Conservation (phyloP, 1,140 invertebrate species). For the Linepithema humile region DNA sequence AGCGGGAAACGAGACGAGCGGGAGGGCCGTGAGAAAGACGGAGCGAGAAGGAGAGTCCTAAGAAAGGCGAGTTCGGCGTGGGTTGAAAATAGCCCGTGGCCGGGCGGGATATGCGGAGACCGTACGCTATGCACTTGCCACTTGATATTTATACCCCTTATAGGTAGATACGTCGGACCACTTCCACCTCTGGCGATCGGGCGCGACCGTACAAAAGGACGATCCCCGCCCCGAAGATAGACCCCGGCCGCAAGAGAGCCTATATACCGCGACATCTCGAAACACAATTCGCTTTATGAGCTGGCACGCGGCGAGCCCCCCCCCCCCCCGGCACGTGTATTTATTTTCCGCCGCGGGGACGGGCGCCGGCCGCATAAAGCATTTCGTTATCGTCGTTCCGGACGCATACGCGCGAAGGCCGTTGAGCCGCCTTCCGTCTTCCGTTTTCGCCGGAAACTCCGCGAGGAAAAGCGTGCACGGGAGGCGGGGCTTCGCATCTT, state of each 20-base stretch:
- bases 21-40: not conserved
- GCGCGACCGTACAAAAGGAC: slow-evolving; percentile 7
- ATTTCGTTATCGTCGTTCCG: slow-evolving; percentile 36
- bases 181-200: slow-evolving; percentile 20
- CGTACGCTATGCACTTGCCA: slow-evolving; percentile 77
- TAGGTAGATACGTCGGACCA: slow-evolving; percentile 61
- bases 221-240: slow-evolving; percentile 21
- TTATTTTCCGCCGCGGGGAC: not conserved
- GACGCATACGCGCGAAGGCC: not conserved
- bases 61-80: slow-evolving; percentile 61
- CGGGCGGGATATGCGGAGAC: slow-evolving; percentile 74
- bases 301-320: not conserved
- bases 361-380: not conserved
- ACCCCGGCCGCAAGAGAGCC: slow-evolving; percentile 25
- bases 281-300: slow-evolving; percentile 63
- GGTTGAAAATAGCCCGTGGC: slow-evolving; percentile 78
- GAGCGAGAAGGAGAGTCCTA: not conserved
- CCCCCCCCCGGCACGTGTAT: not conserved
- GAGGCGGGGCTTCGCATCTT: not conserved
- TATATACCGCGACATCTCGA: slow-evolving; percentile 30
- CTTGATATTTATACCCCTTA: slow-evolving; percentile 79
- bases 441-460: slow-evolving; percentile 32
- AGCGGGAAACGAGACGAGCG: not conserved
- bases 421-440: not conserved
- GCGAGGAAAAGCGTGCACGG: not conserved